Base-by-base conservation (phyloP, 2,888 invertebrate species). In the Hypolimnas misippus region DNA sequence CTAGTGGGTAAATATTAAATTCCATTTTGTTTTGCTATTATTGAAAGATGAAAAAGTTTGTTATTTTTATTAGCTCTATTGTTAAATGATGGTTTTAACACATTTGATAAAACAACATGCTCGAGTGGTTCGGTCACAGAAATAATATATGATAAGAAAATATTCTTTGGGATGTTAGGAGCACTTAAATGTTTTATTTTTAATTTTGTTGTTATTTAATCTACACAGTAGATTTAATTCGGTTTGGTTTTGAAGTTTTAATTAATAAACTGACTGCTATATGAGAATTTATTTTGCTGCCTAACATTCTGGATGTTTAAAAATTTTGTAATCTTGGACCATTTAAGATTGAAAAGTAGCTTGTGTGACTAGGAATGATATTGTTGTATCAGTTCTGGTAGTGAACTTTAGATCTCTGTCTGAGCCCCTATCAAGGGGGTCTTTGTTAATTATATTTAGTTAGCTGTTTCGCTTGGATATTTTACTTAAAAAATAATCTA, bases 321-420 rank as follows among this genome's bases (percentile, higher is more conserved):
- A 46, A n/a, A 49, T 29, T 6, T 29, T 14, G 12, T 25, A 57
- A 61, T 55, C 17, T 54, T 46, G 55, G 55, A 67, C 65, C 61
- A 62, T 62, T 63, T 42, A 60, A 42, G 29, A 56, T 33, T 55
- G 17, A 17, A n/a, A 55, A 49, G 44, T 31, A 52, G 51, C 21
- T 57, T 49, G 17, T 57, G 46, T 57, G 25, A 29, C 56, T 50
- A 40, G 61, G 29, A 55, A 55, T 61, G 57, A 40, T 53, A 49
- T 40, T 51, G 42, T 53, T 54, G 21, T 66, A 52, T 66, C 59
- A 38, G 29, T 61, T 64, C 51, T 56, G 12, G 51, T 63, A 59
- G 42, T 60, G 38, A 49, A 57, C 55, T 21, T 62, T 66, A 60
- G 69, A 69, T 69, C 69, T 69, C 69, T 64, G 42, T 62, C 59